A percentile compares a stretch with the other conserved stretches of the same genome.
phyloP scores from a whole-genome alignment of 1,140 invertebrate genomes.

The Bicyclus anynana region DNA sequence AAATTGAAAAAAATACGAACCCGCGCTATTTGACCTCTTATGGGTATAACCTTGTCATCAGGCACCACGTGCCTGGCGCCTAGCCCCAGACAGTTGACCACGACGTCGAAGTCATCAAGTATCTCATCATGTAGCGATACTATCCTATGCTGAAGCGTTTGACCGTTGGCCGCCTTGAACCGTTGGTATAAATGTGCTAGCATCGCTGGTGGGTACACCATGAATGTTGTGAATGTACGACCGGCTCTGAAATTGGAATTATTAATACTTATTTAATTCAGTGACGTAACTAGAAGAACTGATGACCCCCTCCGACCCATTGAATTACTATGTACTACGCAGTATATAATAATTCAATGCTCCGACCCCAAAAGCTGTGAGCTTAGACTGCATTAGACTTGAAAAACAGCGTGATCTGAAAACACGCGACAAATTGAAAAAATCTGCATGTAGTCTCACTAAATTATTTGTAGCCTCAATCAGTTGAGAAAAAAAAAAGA shows the following conservation, averaged over 20 bases:
- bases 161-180: constrained; percentile 78
- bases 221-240: constrained; percentile 80
- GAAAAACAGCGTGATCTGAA: no score
- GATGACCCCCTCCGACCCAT: no score
- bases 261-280: no score
- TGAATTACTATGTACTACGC: no score
- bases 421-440: no score
- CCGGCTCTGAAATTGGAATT: constrained; percentile 73
- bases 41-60: constrained; percentile 78
- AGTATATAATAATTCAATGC: no score
- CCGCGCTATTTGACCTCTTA: constrained; percentile 84
- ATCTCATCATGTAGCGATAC: constrained; percentile 74
- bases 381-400: no score
- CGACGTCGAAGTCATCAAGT: constrained; percentile 78
- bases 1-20: constrained; percentile 47
- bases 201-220: constrained; percentile 74
- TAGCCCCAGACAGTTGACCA: constrained; percentile 87
- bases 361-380: no score
- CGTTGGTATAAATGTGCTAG: constrained; percentile 80
- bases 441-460: no score
- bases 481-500: no score
- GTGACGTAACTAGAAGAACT: no score
- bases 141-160: constrained; percentile 73
- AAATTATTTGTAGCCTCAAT: no score
- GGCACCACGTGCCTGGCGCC: constrained; percentile 77